These are phyloP conservation scores for Chrysotoxum bicinctum DNA, from an alignment of 2,888 invertebrate species.

Conservation along the genomic window DNA sequence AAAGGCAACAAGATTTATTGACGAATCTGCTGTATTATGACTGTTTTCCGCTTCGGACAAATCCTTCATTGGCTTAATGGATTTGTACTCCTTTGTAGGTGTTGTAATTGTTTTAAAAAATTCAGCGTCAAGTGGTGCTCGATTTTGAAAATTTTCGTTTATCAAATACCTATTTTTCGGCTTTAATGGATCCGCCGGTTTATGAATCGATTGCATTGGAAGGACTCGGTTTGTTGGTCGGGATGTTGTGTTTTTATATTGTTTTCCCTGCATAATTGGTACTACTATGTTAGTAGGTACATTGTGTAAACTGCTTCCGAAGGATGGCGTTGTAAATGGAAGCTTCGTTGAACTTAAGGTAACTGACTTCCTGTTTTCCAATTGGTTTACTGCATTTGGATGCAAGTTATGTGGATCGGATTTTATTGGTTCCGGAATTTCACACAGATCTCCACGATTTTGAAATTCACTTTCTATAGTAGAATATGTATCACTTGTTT, in stretches of 20 bases:
- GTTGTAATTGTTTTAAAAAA: neutral
- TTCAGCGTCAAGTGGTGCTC: neutral
- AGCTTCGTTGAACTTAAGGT: slow-evolving; percentile 4
- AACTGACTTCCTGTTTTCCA: neutral
- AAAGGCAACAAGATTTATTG: neutral
- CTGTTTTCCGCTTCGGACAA: neutral
- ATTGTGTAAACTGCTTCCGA: slow-evolving; percentile 84
- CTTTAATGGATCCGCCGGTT: slow-evolving; percentile 76
- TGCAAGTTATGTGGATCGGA: neutral
- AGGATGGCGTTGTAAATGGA: slow-evolving; percentile 82
- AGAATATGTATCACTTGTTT: neutral
- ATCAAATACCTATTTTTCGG: slow-evolving; percentile 40
- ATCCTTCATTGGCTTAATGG: neutral
- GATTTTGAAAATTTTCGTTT: slow-evolving; percentile 1
- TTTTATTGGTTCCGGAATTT: neutral
- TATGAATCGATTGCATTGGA: slow-evolving; percentile 88
- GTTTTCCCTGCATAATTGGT: slow-evolving; percentile 84
- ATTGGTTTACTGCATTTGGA: neutral
- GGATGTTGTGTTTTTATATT: slow-evolving; percentile 76
- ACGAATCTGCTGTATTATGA: neutral
- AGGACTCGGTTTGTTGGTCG: slow-evolving; percentile 90
- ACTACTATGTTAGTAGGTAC: slow-evolving; percentile 89
- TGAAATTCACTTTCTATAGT: neutral
- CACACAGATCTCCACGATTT: neutral
- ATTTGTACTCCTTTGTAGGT: neutral